Base-by-base conservation (phyloP, 2,888 invertebrate genomes). In the Catocala nupta region DNA sequence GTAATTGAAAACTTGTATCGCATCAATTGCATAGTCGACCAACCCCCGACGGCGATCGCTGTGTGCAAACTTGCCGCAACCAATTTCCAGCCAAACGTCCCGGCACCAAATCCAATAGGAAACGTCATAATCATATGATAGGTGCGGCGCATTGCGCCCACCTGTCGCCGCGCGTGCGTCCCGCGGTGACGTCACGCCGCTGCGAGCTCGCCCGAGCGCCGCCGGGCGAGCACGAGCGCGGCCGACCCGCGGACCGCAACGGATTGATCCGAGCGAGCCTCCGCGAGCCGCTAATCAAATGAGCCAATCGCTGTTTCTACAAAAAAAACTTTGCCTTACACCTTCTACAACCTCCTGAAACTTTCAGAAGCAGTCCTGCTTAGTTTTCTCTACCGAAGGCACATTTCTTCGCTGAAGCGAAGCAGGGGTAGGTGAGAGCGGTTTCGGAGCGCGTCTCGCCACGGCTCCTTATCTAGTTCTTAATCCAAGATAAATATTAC, bases 401-500 rank as follows among this genome's bases (percentile, higher is more conserved):
- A 64, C 65, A 66, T 68, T 62, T 68, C 13, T 4, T 71, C 59
- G 45, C 33, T 43, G 12, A 43, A 59, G 13, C 55, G 36, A 60
- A 75, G 59, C 52, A 68, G 54, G 54, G 47, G 55, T 55, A 36
- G 50, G 70, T 68, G 56, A 65, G 48, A 80, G 68, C 75, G 70
- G 71, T 75, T 75, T 75, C 67, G 75, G 70, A 80, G 81, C 80
- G 80, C 73, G 83, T 81, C 82, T 81, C 81, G 80, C 82, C 71
- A 61, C 80, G 78, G 83, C 86, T 87, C 83, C 89, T 90, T 90
- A 90, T 91, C 91, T 89, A 90, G 89, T 89, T 90, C 88, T 90
- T 93, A 93, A 92, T 92, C 90, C 92, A 90, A 93, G 92, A 93
- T 93, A 92, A 92, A 93, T 93, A 93, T 93, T 92, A 92, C 91